Evolutionary conservation across 1,140 invertebrate genomes (phyloP).

Genomic region (Cepaea nemoralis): DNA sequence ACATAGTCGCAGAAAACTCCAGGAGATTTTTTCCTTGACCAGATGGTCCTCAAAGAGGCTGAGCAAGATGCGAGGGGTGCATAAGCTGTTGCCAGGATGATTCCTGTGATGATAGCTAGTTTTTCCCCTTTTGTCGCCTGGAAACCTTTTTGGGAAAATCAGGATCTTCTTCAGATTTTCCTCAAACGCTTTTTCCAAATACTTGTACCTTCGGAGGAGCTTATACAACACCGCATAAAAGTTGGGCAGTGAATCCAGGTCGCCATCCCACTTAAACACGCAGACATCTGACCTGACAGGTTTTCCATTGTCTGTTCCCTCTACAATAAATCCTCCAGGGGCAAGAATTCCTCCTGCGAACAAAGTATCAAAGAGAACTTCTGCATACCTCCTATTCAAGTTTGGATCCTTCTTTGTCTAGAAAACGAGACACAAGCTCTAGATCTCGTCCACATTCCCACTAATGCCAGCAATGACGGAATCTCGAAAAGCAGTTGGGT

Average conservation of each 20-base stretch:
- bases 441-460: conserved; percentile 81
- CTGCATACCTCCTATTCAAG: conserved; percentile 97
- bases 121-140: conserved; percentile 88
- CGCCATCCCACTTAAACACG: conserved; percentile 70
- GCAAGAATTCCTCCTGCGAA: conserved; percentile 95
- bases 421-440: conserved; percentile 86
- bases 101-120: conserved; percentile 91
- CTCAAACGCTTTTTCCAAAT: conserved; percentile 96
- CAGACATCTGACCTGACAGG: conserved; percentile 80
- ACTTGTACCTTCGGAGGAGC: conserved; percentile 95
- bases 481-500: conserved; percentile 96
- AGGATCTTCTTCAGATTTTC: conserved; percentile 94
- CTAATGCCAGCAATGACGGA: conserved; percentile 92
- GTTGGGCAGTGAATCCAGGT: conserved; percentile 69
- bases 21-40: conserved; percentile 88
- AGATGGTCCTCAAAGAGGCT: conserved; percentile 82
- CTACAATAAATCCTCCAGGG: conserved; percentile 91
- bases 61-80: conserved; percentile 84
- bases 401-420: conserved; percentile 93
- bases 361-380: conserved; percentile 96
- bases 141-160: conserved; percentile 95
- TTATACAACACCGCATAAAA: conserved; percentile 95
- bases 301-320: conserved; percentile 84
- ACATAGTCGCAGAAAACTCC: conserved; percentile 92
- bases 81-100: conserved; percentile 91